Conservation (phyloP, 2,888 invertebrate genomes). For the Prenolepis imparis region DNA sequence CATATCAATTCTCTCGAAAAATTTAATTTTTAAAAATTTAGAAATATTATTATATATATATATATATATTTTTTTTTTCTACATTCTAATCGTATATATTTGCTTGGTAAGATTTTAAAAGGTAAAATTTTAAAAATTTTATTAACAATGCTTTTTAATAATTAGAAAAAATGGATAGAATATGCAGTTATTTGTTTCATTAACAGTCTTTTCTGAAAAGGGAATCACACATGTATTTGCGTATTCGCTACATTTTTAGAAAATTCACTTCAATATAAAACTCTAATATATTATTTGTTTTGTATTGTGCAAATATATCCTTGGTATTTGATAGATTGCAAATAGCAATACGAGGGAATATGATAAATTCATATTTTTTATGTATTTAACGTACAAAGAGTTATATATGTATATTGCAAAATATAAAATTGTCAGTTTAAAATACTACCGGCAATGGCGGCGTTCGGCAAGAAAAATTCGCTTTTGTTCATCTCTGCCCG, state of each 20-base stretch:
- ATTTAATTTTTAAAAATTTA: neutral
- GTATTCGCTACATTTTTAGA: slow-evolving; percentile 16
- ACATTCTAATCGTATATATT: neutral
- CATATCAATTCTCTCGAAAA: neutral
- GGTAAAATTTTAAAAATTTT: neutral
- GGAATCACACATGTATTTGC: neutral
- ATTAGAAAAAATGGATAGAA: slow-evolving; percentile 1
- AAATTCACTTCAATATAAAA: neutral
- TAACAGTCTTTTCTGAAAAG: neutral
- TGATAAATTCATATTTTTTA: neutral
- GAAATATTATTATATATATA: too few species aligned
- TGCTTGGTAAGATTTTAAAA: neutral
- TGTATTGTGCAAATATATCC: neutral
- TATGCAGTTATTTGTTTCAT: slow-evolving; percentile 19
- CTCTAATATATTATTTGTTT: slow-evolving; percentile 25
- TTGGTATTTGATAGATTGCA: slow-evolving; percentile 2
- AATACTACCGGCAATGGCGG: slow-evolving; percentile 37
- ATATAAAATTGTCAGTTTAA: slow-evolving; percentile 34
- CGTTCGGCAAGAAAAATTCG: slow-evolving; percentile 47
- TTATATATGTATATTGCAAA: neutral
- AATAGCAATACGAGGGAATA: neutral
- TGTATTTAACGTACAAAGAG: slow-evolving; percentile 13
- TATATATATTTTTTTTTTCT: neutral
- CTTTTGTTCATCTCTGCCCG: slow-evolving; percentile 54
- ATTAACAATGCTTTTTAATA: neutral